These are phyloP conservation scores for Brachymystax lenok DNA, from an alignment of 2,797 vertebrate genomes.

Conservation along the genomic window DNA sequence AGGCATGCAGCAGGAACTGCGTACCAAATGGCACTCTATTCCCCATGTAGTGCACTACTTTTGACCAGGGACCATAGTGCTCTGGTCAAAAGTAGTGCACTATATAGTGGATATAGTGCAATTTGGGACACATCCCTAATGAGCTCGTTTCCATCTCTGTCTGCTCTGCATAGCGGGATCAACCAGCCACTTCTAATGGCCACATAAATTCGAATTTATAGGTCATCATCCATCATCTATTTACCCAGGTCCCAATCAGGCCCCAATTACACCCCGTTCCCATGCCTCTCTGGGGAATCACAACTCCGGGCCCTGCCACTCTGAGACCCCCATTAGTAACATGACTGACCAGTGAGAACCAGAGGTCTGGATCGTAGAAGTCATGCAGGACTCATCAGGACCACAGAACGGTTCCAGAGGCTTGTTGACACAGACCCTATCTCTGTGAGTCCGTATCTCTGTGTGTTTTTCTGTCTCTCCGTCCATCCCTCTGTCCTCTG, in stretches of 20 bases:
- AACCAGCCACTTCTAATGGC: constrained; percentile 75
- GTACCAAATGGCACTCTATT: neutral
- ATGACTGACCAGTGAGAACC: constrained; percentile 40
- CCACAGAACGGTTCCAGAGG: constrained; percentile 57
- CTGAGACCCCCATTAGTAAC: constrained; percentile 71
- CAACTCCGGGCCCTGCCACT: constrained; percentile 63
- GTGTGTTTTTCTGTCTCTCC: constrained; percentile 31
- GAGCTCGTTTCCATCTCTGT: constrained; percentile 70
- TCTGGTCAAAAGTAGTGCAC: neutral
- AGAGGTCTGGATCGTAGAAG: constrained; percentile 68
- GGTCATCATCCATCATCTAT: constrained; percentile 83
- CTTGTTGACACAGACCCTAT: constrained; percentile 39
- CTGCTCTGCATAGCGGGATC: constrained; percentile 52
- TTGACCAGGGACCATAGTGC: neutral
- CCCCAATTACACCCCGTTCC: constrained; percentile 72
- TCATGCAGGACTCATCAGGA: constrained; percentile 17
- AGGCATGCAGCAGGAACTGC: constrained; percentile 53
- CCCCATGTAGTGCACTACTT: neutral
- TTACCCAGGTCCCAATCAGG: constrained; percentile 73
- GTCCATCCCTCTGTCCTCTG: constrained; percentile 24
- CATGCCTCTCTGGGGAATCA: constrained; percentile 70
- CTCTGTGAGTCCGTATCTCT: neutral
- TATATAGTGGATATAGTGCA: neutral
- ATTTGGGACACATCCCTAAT: constrained; percentile 70
- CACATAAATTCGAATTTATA: constrained; percentile 86